Evolutionary conservation across 2,113 vertebrate genomes (phyloP), one percentile per base, ranked within the genome.

Genomic region (Lophochroa leadbeateri): DNA sequence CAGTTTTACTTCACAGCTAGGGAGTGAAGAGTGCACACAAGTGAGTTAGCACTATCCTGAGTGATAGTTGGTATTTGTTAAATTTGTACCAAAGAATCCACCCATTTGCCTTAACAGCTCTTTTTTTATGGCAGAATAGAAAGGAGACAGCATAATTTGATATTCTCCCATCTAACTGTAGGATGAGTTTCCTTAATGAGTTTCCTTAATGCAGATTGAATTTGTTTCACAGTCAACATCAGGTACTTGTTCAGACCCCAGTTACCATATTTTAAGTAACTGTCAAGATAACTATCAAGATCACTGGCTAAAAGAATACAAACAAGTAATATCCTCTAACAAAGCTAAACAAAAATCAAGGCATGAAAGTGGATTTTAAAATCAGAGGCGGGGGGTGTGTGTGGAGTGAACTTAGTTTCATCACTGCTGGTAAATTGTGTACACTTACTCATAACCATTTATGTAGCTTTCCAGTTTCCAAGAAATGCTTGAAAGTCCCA

Each of bases 51-150:
- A 9, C 15, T 25, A 4, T 44, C 10, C 6, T 68, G 16, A 60
- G 12, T 50, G 13, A 19, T 70, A 35, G 31, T 2, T 39, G 35
- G 9, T 9, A 69, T 41, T 13, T 35, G 6, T 46, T 68, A n/a
- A 65, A 52, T 64, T 41, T 47, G 23, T 31, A n/a, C 41, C n/a
- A 68, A 85, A 82, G 52, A 57, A 83, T 90, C 80, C 6, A 21
- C 5, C 13, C 20, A 3, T 25, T 65, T 75, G 31, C 33, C 69
- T 90, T 92, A 75, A 91, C 10, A 55, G 82, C 18, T 74, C 3
- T 65, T 92, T 96, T 95, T 95, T 17, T 33, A 91, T 68, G 78
- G 63, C 17, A 88, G 37, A 88, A 83, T 64, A 44, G 82, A 95
- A 95, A 90, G 39, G 39, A 94, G 16, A 71, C 35, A 96, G 24